Evolutionary conservation across 2,888 invertebrate genomes (phyloP).

Genomic region (Pammene fasciana): DNA sequence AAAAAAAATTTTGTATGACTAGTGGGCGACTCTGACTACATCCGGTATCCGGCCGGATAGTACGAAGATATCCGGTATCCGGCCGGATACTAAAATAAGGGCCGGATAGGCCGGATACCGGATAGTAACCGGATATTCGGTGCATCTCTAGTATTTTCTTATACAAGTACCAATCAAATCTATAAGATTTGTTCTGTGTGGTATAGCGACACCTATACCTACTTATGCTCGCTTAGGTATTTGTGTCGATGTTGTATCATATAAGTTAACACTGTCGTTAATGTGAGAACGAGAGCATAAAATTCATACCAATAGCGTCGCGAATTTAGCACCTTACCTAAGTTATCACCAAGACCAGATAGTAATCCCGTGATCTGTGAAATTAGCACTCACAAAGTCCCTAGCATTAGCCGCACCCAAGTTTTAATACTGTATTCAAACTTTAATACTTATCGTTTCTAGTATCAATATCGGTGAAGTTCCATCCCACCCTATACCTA

Average conservation of each 20-base stretch:
- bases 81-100: too few species aligned
- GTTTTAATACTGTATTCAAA: conserved; percentile 67
- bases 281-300: background rate
- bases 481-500: conserved; percentile 58
- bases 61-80: too few species aligned
- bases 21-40: too few species aligned
- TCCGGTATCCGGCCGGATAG: too few species aligned
- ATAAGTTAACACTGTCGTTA: too few species aligned
- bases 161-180: too few species aligned
- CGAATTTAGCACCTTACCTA: conserved; percentile 32
- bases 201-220: too few species aligned
- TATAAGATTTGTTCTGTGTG: too few species aligned
- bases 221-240: background rate
- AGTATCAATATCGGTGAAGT: conserved; percentile 51
- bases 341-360: conserved; percentile 49
- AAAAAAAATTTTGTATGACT: too few species aligned
- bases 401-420: conserved; percentile 56
- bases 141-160: too few species aligned
- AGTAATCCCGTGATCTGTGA: conserved; percentile 55
- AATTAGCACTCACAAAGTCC: conserved; percentile 68
- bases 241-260: background rate
- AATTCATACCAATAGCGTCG: conserved; percentile 25
- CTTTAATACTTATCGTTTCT: conserved; percentile 60
- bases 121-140: too few species aligned
- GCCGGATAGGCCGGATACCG: too few species aligned